Evolutionary conservation across 2,113 vertebrate genomes (phyloP).

Genomic region (Chinchilla lanigera): DNA sequence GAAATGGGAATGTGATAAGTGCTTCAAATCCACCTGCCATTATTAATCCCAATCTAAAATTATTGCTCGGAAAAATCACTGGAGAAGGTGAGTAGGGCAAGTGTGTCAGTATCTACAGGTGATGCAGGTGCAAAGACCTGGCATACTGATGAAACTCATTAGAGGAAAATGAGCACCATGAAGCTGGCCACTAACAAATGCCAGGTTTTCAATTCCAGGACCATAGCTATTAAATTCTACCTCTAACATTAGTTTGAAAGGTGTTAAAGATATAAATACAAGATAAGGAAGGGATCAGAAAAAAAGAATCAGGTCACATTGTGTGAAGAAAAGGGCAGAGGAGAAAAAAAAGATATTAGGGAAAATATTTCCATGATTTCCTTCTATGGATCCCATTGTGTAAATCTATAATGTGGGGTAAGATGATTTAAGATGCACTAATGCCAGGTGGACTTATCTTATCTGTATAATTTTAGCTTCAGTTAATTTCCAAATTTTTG

Average conservation of each 20-base stretch:
- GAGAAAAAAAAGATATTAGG: not conserved
- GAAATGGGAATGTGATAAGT: not conserved
- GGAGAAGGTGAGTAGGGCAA: not conserved
- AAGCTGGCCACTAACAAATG: not conserved
- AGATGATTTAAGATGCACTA: not conserved
- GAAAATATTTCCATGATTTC: not conserved
- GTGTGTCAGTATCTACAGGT: not conserved
- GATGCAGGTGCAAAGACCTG: not conserved
- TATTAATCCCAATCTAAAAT: not conserved
- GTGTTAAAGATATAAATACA: not conserved
- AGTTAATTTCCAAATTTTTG: constrained; percentile 19
- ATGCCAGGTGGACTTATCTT: not conserved
- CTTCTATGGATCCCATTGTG: not conserved
- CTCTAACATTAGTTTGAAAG: not conserved
- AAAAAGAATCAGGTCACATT: not conserved
- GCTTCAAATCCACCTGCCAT: not conserved
- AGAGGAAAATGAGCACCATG: not conserved
- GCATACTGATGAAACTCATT: not conserved
- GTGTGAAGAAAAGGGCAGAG: not conserved
- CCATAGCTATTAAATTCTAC: not conserved
- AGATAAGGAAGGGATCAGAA: not conserved
- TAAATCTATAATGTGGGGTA: not conserved
- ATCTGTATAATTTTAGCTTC: constrained; percentile 12
- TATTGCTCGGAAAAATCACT: not conserved
- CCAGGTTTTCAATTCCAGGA: not conserved